Conservation (phyloP, 23 tunicate species). For the Ascidia mentula region DNA sequence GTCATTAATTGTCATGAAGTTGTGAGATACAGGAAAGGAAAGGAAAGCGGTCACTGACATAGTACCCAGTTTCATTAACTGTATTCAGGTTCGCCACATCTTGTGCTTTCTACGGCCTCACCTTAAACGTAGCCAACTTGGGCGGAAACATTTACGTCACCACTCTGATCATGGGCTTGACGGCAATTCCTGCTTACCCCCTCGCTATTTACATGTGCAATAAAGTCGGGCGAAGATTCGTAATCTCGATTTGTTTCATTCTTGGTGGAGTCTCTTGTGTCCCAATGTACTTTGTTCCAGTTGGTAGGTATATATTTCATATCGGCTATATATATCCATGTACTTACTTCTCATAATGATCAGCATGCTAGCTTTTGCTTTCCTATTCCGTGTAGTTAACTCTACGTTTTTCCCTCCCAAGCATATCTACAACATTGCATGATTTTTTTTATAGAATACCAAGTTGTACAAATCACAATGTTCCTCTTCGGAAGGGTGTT, state of each 20-base stretch:
- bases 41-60: too few species aligned
- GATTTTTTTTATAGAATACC: background rate
- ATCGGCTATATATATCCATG: too few species aligned
- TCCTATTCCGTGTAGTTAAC: too few species aligned
- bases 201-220: conserved; percentile 2
- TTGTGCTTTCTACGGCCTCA: conserved; percentile 10
- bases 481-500: conserved; percentile 5
- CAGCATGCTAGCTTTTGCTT: too few species aligned
- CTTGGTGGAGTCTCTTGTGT: background rate
- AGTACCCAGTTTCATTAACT: background rate
- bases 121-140: background rate
- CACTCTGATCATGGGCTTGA: conserved; percentile 3
- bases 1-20: too few species aligned
- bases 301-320: too few species aligned
- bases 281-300: background rate
- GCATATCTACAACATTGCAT: too few species aligned
- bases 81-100: conserved; percentile 7
- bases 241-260: background rate
- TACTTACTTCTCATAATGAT: too few species aligned
- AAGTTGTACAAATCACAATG: background rate
- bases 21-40: too few species aligned
- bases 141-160: conserved; percentile 1
- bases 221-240: background rate
- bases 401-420: background rate
- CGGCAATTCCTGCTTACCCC: background rate